Base-by-base conservation (phyloP, 35 echinoderm and acorn worm genomes). In the Eucidaris tribuloides region DNA sequence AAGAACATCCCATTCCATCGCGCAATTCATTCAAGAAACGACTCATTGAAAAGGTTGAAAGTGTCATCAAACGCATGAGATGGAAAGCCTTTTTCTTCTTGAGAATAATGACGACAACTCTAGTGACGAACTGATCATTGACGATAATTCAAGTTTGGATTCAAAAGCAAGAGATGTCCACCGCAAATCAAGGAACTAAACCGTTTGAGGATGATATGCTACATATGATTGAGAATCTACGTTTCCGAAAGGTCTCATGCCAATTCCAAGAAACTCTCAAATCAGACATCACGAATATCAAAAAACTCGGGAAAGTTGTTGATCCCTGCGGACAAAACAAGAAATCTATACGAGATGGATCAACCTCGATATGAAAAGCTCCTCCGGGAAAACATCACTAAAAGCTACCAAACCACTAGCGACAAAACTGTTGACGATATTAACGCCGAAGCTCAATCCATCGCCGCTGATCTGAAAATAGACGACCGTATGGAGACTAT, bases 31-130 rank as follows among this genome's bases (percentile, higher is more conserved):
- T 83, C 70, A 32, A 15, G 45, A 83, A 62, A 29, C 36, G 52
- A 48, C 68, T 90, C 0, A 77, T 90, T 45, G 81, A 90, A 46
- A 90, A 90, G 50, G 55, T 78, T 38, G 88, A 90, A 82, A 70
- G 41, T 36, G 42, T 82, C 2, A 89, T 89, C 17, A 89, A 89
- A 71, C 41, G 62, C 22, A 90, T 90, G 80, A 57, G 88, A 43
- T 90, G 88, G 88, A 90, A 90, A 22, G 88, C 88, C 3, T 43
- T 76, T 45, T 89, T 74, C 39, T 84, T 43, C 41, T 2, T 62
- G 1, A 60, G 33, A 6, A 39, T 19, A 38, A 82, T 2, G n/a
- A 42, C 58, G 37, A 45, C 18, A 11, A 65, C 19, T 2, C 3
- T 62, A 29, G 17, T 18, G 34, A 28, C 7, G 28, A 50, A 50